Conservation (phyloP, 2,888 invertebrate genomes). For the Lepidochrysops patricia region DNA sequence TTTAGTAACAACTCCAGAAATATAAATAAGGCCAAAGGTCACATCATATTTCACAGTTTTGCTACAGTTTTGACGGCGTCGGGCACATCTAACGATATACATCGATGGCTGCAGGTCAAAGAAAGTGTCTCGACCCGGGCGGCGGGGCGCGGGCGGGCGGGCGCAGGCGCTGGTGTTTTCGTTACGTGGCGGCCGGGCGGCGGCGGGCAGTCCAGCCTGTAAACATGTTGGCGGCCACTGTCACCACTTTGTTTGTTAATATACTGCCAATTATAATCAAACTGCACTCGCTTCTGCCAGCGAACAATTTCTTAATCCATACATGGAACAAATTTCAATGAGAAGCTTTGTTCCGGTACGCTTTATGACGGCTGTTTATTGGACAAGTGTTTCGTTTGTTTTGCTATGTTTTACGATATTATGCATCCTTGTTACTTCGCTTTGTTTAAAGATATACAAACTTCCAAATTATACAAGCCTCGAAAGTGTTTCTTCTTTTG, state of each 20-base stretch:
- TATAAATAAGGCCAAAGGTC: too few relatives aligned
- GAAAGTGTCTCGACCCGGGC: conserved; percentile 64
- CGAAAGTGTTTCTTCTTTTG: too few relatives aligned
- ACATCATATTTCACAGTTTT: too few relatives aligned
- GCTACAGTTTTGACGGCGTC: too few relatives aligned
- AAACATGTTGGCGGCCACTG: conserved; percentile 67
- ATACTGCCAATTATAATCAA: conserved; percentile 56
- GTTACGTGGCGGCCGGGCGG: conserved; percentile 63
- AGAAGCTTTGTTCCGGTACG: conserved; percentile 24
- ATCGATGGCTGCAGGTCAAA: conserved; percentile 54
- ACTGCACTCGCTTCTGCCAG: conserved; percentile 49
- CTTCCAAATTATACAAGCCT: too few relatives aligned
- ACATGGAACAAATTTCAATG: conserved; percentile 42
- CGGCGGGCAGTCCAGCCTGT: conserved; percentile 48
- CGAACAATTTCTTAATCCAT: conserved; percentile 61
- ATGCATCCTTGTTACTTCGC: too few relatives aligned
- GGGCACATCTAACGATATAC: too few relatives aligned
- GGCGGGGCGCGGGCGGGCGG: neutral
- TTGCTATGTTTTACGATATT: neutral
- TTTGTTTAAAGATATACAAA: too few relatives aligned
- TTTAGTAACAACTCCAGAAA: too few relatives aligned
- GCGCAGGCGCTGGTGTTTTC: conserved; percentile 42
- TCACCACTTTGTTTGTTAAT: conserved; percentile 67
- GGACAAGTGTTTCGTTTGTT: neutral
- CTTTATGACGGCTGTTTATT: neutral